Evolutionary conservation across 2,113 vertebrate genomes (phyloP), one percentile per base, ranked within the genome.

Genomic region (Asarcornis scutulata): DNA sequence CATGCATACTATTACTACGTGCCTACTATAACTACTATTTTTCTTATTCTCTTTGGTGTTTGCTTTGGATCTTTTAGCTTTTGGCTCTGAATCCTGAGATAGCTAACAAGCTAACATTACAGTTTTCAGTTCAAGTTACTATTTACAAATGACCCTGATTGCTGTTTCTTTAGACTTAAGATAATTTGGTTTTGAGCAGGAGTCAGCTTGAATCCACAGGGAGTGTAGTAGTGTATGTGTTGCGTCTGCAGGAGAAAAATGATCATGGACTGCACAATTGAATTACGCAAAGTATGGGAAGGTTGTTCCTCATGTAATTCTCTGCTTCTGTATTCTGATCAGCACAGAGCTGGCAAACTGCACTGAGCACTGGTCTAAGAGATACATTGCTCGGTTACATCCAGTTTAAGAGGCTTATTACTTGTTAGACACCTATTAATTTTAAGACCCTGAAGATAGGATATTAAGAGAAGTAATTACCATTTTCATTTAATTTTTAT

Each of bases 201-300:
- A 64, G 4, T 46, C 20, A 66, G 7, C 13, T 77, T 86, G n/a
- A n/a, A 58, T 53, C 16, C 13, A 27, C 26, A 36, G 34, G 14
- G 60, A 86, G 3, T 1, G 12, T 53, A 31, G 1, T 1, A 3
- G 7, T 72, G 6, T 9, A 79, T 8, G 10, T 76, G 25, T 11
- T 21, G 27, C 26, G 59, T 9, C 26, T 56, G 40, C 46, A 31
- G 23, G 42, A 92, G 40, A 58, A 8, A 68, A 29, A 22, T 26
- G 3, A 14, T 77, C 14, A 15, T 14, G 46, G 66, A 82, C 56
- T 7, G 23, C 80, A 3, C 7, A 7, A 31, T 1, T 68, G 60
- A 83, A 25, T 63, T 76, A n/a, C 17, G 29, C 15, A 72, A 68
- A 27, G 2, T 25, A 15, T 50, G 13, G 4, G 17, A 66, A 91